Percentiles rank a stretch among this genome's conserved stretches.
These are phyloP conservation scores for Saimiri boliviensis DNA, from an alignment of 2,113 vertebrate genomes.

Conservation along the genomic window DNA sequence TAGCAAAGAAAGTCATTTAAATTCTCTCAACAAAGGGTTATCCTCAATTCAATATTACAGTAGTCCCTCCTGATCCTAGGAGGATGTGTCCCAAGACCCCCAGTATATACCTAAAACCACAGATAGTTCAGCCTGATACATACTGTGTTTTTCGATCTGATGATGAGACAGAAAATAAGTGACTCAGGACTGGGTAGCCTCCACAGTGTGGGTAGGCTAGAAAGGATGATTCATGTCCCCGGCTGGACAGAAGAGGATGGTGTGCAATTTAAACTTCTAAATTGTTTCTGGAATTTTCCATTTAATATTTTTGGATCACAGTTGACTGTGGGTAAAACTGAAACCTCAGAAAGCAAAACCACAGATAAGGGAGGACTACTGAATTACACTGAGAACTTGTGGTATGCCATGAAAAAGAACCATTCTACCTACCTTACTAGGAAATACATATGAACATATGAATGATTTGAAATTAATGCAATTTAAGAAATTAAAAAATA, in stretches of 20 bases:
- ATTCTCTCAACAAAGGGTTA: not conserved
- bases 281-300: not conserved
- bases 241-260: not conserved
- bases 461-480: not conserved
- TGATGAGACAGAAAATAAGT: not conserved
- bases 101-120: not conserved
- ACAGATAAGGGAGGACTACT: not conserved
- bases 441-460: not conserved
- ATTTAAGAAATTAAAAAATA: not conserved
- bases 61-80: not conserved
- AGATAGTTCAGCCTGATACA: not conserved
- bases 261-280: not conserved
- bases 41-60: not conserved
- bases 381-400: not conserved
- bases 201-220: not conserved
- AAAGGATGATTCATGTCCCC: not conserved
- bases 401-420: not conserved
- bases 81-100: not conserved
- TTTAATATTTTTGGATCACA: not conserved
- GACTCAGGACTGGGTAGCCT: not conserved
- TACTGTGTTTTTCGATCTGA: not conserved
- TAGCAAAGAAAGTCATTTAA: constrained; percentile 9
- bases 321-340: not conserved
- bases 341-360: not conserved
- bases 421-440: not conserved